Evolutionary conservation across 1,140 invertebrate species (phyloP), one percentile per base, ranked within the genome.

Genomic region (Orius insidiosus): DNA sequence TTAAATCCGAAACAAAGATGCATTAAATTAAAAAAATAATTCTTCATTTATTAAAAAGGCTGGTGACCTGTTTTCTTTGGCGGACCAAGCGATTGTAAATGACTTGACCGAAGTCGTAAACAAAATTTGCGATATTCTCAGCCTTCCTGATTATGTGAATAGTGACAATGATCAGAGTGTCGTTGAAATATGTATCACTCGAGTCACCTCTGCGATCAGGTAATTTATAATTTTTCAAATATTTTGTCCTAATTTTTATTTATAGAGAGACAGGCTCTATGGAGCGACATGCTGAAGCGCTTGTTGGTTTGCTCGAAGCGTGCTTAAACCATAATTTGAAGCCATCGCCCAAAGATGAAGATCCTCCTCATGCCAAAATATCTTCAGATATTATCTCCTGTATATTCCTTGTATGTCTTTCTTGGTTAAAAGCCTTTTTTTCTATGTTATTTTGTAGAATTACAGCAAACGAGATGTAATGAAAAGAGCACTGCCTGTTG

Each of bases 351-450:
- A 64, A 69, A 37, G 81, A 86, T 65, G 80, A 85, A 58, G 87
- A 93, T 65, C 85, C 88, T 8, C 87, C 89, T 5, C 88, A 94
- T 73, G 86, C 87, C 13, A 94, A 94, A 69, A 93, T 95, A 56
- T 86, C 86, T 5, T 85, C 84, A 38, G 90, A 94, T 68, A 75
- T 94, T 41, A 81, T 94, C 55, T 88, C 86, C 42, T 90, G 86
- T 66, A 79, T 95, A 60, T 93, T 95, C 66, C 67, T 90, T 67
- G 87, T 93, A 67, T 70, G 67, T 64, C 9, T 4, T 36, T 24
- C 24, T n/a, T n/a, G n/a, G 35, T 36, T 36, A 3, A 36, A 3
- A 3, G 14, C 3, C 9, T n/a, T 16, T 53, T 51, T 13, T 33
- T 52, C 15, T 50, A 39, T 55, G 53, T 47, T 44, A 14, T 48